phyloP scores from a whole-genome alignment of 2,888 invertebrate species.

The Glaucopsyche alexis region DNA sequence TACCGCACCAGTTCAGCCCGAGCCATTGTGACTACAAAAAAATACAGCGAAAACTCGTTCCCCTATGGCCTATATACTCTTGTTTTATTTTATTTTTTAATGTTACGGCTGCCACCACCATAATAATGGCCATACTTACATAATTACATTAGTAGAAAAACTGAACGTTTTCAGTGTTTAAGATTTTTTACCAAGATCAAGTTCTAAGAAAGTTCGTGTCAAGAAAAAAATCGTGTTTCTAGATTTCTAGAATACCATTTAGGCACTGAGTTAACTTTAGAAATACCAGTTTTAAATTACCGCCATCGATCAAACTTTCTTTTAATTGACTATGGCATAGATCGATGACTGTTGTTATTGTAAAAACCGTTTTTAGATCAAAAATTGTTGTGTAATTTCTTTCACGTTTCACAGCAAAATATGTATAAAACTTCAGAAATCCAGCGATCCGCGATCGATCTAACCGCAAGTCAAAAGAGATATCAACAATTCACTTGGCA shows the following conservation, averaged over 20 bases:
- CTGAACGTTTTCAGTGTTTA: not conserved
- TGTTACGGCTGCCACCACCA: not conserved
- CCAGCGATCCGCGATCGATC: slow-evolving; percentile 10
- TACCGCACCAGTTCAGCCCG: slow-evolving; percentile 66
- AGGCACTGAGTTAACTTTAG: not conserved
- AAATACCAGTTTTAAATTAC: not conserved
- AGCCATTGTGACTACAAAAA: slow-evolving; percentile 63
- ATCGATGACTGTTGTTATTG: not conserved
- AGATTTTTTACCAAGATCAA: too few relatives aligned
- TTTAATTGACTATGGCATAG: not conserved
- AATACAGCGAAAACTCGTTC: not conserved
- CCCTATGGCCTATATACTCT: not conserved
- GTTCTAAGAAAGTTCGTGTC: not conserved
- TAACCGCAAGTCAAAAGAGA: slow-evolving; percentile 4
- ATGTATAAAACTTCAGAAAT: not conserved
- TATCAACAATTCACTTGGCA: slow-evolving; percentile 31
- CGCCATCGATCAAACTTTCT: not conserved
- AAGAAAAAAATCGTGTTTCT: too few relatives aligned
- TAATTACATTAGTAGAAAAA: too few relatives aligned
- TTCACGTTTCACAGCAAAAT: not conserved
- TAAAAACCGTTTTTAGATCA: not conserved
- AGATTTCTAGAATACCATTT: too few relatives aligned
- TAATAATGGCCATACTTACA: not conserved
- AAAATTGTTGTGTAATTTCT: not conserved
- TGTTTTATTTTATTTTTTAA: not conserved